These are phyloP conservation scores for Luperina testacea DNA, from an alignment of 2,888 invertebrate genomes.

Conservation along the genomic window DNA sequence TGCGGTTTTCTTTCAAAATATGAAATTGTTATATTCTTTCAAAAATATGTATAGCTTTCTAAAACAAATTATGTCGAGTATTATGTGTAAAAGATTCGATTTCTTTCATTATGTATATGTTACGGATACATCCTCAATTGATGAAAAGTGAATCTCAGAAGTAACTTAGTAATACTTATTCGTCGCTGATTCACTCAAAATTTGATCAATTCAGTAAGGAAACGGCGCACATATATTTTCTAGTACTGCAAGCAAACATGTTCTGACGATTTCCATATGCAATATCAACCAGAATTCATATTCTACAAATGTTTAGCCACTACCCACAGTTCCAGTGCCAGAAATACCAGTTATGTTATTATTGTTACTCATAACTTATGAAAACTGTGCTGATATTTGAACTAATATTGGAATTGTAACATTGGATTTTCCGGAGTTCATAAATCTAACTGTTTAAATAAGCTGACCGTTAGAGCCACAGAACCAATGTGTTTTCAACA, in stretches of 20 bases:
- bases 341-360: conserved; percentile 28
- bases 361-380: conserved; percentile 28
- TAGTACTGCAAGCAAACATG: conserved; percentile 9
- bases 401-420: conserved; percentile 12
- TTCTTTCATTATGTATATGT: not conserved
- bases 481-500: not conserved
- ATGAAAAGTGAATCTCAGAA: conserved; percentile 1
- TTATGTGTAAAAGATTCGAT: conserved; percentile 17
- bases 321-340: not conserved
- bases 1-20: too few species aligned
- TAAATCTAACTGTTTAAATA: not conserved
- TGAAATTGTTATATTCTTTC: too few species aligned
- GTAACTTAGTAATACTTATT: conserved; percentile 20
- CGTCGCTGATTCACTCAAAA: conserved; percentile 1
- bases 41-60: not conserved
- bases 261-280: conserved; percentile 21
- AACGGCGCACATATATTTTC: conserved; percentile 1
- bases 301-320: conserved; percentile 21
- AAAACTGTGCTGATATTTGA: conserved; percentile 20
- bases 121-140: conserved; percentile 20
- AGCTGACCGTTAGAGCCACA: not conserved
- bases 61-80: not conserved
- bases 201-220: conserved; percentile 16
- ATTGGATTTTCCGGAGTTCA: not conserved
- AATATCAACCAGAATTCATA: conserved; percentile 15